Evolutionary conservation across 2,888 invertebrate species (phyloP).

Genomic region (Branchinecta sandiegonensis): DNA sequence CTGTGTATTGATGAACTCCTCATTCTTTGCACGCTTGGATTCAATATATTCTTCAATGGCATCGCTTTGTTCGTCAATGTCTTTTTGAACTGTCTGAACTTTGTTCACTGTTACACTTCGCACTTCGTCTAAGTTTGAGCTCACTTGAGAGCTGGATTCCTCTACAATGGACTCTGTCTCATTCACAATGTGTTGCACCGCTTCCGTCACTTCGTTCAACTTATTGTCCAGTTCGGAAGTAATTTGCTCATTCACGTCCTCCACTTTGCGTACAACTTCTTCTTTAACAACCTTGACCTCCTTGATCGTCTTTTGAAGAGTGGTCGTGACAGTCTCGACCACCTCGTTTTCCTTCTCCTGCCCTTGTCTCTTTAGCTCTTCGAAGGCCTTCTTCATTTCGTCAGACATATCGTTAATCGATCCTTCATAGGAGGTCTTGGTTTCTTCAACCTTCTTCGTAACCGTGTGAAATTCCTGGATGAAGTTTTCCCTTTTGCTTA

Average conservation of each 20-base stretch:
- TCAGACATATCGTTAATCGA: conserved; percentile 7
- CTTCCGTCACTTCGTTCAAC: conserved; percentile 12
- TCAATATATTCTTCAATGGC: conserved; percentile 11
- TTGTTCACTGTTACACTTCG: conserved; percentile 9
- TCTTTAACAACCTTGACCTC: not conserved
- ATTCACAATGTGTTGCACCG: conserved; percentile 14
- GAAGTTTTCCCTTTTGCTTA: not conserved
- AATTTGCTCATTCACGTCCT: not conserved
- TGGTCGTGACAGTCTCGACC: conserved; percentile 4
- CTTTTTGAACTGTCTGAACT: not conserved
- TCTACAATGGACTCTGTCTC: not conserved
- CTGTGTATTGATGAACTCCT: not conserved
- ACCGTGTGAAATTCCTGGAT: conserved; percentile 1
- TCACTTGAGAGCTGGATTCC: not conserved
- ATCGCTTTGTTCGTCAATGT: conserved; percentile 5
- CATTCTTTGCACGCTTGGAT: conserved; percentile 11
- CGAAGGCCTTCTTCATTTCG: not conserved
- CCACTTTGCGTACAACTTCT: not conserved
- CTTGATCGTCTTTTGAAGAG: conserved; percentile 1
- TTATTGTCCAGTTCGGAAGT: not conserved
- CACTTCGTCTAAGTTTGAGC: conserved; percentile 1
- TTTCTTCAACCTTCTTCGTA: conserved; percentile 13
- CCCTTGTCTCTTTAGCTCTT: conserved; percentile 2
- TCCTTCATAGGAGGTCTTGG: conserved; percentile 5
- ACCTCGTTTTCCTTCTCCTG: not conserved